These are phyloP conservation scores for Sminthurinus aureus DNA, from an alignment of 2,888 invertebrate species.

Conservation along the genomic window DNA sequence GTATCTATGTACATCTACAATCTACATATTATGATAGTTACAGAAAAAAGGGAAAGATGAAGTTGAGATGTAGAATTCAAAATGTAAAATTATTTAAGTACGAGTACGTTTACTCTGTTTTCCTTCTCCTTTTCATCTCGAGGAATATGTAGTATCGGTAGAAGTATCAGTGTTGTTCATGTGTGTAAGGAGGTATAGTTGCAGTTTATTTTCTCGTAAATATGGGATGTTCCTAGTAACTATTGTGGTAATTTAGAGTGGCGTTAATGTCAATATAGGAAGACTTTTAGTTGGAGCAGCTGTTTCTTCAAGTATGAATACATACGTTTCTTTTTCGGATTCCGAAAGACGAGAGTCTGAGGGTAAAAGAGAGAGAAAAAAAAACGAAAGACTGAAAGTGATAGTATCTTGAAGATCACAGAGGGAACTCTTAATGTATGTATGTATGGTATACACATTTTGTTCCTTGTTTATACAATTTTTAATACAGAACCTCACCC, in stretches of 20 bases:
- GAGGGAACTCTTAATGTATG: too few relatives aligned
- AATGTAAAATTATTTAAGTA: conserved; percentile 7
- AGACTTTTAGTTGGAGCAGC: conserved; percentile 14
- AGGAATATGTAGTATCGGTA: background rate
- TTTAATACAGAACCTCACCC: background rate
- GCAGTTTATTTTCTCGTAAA: conserved; percentile 20
- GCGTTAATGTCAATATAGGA: background rate
- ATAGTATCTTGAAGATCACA: too few relatives aligned
- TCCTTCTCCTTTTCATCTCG: too few relatives aligned
- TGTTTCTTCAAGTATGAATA: background rate
- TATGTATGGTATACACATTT: background rate
- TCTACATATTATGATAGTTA: background rate
- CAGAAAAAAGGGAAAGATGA: conserved; percentile 8
- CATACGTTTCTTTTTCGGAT: background rate
- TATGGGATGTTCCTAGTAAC: background rate
- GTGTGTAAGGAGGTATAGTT: background rate
- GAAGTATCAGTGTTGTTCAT: background rate
- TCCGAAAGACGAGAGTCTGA: background rate
- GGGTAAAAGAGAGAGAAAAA: too few relatives aligned
- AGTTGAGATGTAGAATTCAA: background rate
- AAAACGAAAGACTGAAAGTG: too few relatives aligned
- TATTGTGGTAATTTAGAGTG: conserved; percentile 19
- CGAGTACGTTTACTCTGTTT: background rate
- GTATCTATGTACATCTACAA: too few relatives aligned
- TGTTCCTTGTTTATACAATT: background rate